Evolutionary conservation across 2,113 vertebrate species (phyloP).

Genomic region (Oryzias woworae): DNA sequence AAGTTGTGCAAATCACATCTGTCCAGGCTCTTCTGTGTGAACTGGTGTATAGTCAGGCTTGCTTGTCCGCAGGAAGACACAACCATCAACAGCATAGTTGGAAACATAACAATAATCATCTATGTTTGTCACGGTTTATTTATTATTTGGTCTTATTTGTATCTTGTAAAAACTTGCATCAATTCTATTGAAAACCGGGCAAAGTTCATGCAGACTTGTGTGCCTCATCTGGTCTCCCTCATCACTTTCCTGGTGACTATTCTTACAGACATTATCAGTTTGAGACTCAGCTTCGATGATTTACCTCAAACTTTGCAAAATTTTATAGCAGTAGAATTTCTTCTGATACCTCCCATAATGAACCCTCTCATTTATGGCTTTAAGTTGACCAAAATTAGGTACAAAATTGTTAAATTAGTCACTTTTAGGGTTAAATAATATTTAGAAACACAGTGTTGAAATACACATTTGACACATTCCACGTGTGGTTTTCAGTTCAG

Average conservation of each 20-base stretch:
- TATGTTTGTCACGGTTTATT: conserved; percentile 26
- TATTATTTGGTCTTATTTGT: conserved; percentile 52
- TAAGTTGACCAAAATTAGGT: conserved; percentile 38
- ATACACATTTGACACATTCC: too few relatives aligned
- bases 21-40: conserved; percentile 34
- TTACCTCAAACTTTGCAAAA: conserved; percentile 23
- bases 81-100: not conserved
- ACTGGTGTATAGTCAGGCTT: conserved; percentile 39
- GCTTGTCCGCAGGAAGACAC: conserved; percentile 34
- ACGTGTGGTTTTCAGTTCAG: not conserved
- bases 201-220: conserved; percentile 60
- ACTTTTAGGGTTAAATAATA: not conserved
- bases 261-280: conserved; percentile 19
- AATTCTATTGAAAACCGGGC: conserved; percentile 34
- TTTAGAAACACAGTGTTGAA: not conserved
- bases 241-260: conserved; percentile 12
- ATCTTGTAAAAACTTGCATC: conserved; percentile 39
- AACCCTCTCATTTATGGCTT: conserved; percentile 67
- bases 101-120: conserved; percentile 15
- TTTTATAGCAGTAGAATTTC: conserved; percentile 42
- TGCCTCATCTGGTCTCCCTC: conserved; percentile 53
- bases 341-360: conserved; percentile 52
- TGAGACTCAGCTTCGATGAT: conserved; percentile 12
- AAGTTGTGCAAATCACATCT: conserved; percentile 30
- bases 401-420: conserved; percentile 2